Percentiles rank a stretch among this genome's conserved stretches.
Evolutionary conservation across 2,888 invertebrate species (phyloP).

Genomic region (Agrotis segetum): DNA sequence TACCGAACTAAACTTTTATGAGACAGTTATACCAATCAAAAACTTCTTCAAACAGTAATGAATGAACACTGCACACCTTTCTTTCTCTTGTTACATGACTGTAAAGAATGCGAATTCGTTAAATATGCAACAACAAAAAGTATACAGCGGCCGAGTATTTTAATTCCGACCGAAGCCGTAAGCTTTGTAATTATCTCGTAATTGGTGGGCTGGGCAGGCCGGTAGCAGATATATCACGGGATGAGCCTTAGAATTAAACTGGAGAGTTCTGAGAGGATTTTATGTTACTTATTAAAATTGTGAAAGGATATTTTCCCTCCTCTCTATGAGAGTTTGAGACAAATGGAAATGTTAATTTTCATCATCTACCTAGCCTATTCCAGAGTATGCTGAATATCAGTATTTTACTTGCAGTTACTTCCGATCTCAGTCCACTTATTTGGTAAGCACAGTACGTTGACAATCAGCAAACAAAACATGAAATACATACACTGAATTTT

Average conservation of each 20-base stretch:
- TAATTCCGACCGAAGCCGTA: constrained; percentile 70
- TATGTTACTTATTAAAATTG: too few species aligned
- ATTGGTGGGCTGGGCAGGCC: constrained; percentile 83
- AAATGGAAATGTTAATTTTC: background rate
- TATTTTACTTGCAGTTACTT: background rate
- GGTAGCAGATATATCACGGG: constrained; percentile 87
- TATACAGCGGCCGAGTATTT: constrained; percentile 62
- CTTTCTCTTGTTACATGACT: constrained; percentile 35
- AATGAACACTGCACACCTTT: constrained; percentile 38
- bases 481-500: too few species aligned
- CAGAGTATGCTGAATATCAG: background rate
- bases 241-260: constrained; percentile 70
- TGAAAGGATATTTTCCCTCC: background rate
- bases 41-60: constrained; percentile 16
- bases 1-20: background rate
- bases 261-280: too few species aligned
- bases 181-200: constrained; percentile 87
- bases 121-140: constrained; percentile 62
- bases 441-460: too few species aligned
- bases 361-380: background rate
- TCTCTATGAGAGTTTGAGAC: background rate
- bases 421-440: too few species aligned
- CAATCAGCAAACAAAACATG: too few species aligned
- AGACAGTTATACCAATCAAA: background rate
- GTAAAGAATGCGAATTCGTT: constrained; percentile 60